phyloP scores from a whole-genome alignment of 1,140 invertebrate species.

The Psix sp. region DNA sequence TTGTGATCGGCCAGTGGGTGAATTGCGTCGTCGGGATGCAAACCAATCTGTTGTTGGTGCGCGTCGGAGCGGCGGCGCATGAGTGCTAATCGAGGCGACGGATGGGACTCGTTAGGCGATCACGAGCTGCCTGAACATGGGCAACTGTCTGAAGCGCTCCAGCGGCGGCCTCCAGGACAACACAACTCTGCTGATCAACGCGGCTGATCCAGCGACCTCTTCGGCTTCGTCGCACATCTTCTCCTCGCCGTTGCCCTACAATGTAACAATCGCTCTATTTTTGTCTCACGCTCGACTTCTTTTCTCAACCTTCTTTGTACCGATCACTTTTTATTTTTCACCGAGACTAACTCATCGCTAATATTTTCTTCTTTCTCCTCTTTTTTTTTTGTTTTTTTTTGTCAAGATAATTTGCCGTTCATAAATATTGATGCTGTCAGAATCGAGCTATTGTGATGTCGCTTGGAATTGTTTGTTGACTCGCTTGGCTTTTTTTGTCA shows the following conservation, averaged over 20 bases:
- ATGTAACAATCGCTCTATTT: slow-evolving; percentile 69
- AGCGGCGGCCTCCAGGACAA: slow-evolving; percentile 77
- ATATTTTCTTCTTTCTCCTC: slow-evolving; percentile 19
- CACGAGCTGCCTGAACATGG: slow-evolving; percentile 69
- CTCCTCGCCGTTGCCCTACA: slow-evolving; percentile 75
- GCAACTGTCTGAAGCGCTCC: slow-evolving; percentile 78
- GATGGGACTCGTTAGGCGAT: slow-evolving; percentile 10
- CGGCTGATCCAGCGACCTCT: slow-evolving; percentile 71
- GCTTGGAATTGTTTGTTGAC: too few relatives aligned
- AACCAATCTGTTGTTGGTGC: slow-evolving; percentile 11
- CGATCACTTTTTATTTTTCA: too few relatives aligned
- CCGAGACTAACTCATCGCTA: too few relatives aligned
- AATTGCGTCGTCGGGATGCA: slow-evolving; percentile 35
- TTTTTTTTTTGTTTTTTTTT: slow-evolving; percentile 9
- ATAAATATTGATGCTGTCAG: too few relatives aligned
- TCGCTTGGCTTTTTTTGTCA: too few relatives aligned
- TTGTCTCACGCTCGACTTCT: background rate
- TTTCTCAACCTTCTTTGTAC: too few relatives aligned
- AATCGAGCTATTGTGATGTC: too few relatives aligned
- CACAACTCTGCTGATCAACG: slow-evolving; percentile 77
- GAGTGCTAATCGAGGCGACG: slow-evolving; percentile 17
- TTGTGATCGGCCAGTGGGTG: slow-evolving; percentile 3
- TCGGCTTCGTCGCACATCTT: slow-evolving; percentile 76
- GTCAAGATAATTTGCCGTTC: too few relatives aligned
- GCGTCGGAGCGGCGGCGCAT: slow-evolving; percentile 16